Evolutionary conservation across 1,140 invertebrate genomes (phyloP), one percentile per base, ranked within the genome.

Genomic region (Heliconius hermathena): DNA sequence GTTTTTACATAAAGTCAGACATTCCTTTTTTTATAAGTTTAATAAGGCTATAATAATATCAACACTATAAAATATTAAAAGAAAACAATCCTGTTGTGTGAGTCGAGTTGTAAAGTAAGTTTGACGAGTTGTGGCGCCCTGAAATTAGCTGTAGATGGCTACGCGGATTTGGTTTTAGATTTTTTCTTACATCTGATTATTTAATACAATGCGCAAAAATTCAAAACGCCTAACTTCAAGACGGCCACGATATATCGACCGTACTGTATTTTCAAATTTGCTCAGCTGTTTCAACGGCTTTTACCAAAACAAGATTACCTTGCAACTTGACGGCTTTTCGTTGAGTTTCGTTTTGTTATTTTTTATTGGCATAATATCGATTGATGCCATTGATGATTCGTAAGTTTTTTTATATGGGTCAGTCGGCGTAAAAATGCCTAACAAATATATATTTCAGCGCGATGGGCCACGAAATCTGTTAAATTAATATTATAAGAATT

Each of bases 241-340:
- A 8, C 8, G 49, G 49, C 49, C 49, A 52, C 16, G 18, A 18
- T 20, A 20, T 52, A 0, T 52, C 18, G 18, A 20, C 2, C 49
- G 49, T 52, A 52, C 1, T 22, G 26, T 49, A 76, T 75, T 46
- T 76, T 76, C 38, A 76, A 76, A 76, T 49, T 41, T 36, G 60
- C 74, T 71, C 74, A 76, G 74, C 74, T 76, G 74, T 70, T 71
- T 49, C 60, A 70, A 76, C 74, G 74, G 38, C 46, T 76, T 76
- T 76, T 74, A 46, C 54, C 60, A 71, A 70, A 29, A 52, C 49
- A 52, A 41, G 74, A 49, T 71, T 33, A 8, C 74, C 74, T 76
- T 71, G 74, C 74, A 41, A 70, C 41, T 49, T 76, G 66, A 71
- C 60, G 74, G 60, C 74, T 76, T 70, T 66, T 76, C 74, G 41